These are phyloP conservation scores for Erannis defoliaria DNA, from an alignment of 2,888 invertebrate species.

Conservation along the genomic window DNA sequence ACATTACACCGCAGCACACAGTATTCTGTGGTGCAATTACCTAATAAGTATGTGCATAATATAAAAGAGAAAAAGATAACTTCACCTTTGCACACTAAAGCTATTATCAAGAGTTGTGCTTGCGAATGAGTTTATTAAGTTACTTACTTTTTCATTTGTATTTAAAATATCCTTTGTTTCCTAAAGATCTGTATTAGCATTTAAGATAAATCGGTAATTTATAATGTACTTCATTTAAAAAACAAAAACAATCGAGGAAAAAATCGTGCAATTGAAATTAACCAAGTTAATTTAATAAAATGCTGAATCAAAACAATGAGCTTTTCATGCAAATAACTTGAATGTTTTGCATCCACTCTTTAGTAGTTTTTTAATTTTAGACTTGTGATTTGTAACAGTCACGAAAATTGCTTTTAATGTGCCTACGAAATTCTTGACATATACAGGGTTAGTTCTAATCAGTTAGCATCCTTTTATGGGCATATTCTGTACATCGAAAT, in stretches of 20 bases:
- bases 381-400: conserved; percentile 11
- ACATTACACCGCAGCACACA: conserved; percentile 20
- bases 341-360: conserved; percentile 49
- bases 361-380: conserved; percentile 42
- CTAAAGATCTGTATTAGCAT: conserved; percentile 19
- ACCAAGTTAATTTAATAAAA: conserved; percentile 49
- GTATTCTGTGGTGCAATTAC: conserved; percentile 20
- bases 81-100: too few relatives aligned
- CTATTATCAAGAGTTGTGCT: too few relatives aligned
- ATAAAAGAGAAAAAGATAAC: not conserved
- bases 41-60: conserved; percentile 7
- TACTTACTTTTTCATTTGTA: too few relatives aligned
- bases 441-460: too few relatives aligned
- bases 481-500: too few relatives aligned
- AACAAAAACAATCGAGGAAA: conserved; percentile 51
- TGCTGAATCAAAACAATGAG: conserved; percentile 56
- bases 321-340: conserved; percentile 67
- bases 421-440: too few relatives aligned
- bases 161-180: not conserved
- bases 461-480: too few relatives aligned
- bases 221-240: conserved; percentile 51
- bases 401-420: not conserved
- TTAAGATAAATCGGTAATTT: conserved; percentile 45
- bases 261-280: conserved; percentile 50
- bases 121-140: too few relatives aligned